Evolutionary conservation across 1,140 invertebrate species (phyloP).

Genomic region (Trinorchestia longiramus): DNA sequence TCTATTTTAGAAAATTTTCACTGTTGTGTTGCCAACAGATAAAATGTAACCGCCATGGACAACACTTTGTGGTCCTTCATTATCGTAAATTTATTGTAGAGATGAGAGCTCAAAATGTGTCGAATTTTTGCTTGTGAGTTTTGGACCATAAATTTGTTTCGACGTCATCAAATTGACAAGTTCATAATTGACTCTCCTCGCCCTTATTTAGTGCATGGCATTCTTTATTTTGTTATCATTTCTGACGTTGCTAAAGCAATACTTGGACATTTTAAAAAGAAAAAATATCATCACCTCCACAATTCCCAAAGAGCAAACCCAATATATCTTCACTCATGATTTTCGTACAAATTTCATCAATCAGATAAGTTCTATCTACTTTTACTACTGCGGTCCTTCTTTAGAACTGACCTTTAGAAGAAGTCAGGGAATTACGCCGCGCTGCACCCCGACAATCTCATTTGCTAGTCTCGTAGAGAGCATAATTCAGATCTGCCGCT

Average conservation of each 20-base stretch:
- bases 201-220: background rate
- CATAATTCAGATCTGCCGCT: background rate
- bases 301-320: background rate
- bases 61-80: background rate
- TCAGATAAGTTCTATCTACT: background rate
- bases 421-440: constrained; percentile 12
- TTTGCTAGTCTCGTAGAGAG: constrained; percentile 10
- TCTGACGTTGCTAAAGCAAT: background rate
- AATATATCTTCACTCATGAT: background rate
- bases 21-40: background rate
- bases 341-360: background rate
- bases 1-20: background rate
- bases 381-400: background rate
- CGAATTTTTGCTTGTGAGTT: background rate
- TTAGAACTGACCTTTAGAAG: background rate
- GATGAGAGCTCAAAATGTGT: background rate
- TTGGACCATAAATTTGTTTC: background rate
- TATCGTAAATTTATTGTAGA: background rate
- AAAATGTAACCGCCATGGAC: background rate
- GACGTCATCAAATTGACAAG: background rate
- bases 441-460: constrained; percentile 7
- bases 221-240: background rate
- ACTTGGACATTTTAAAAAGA: background rate
- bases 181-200: background rate
- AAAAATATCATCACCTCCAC: background rate